Percentiles rank a stretch among this genome's conserved stretches.
phyloP scores from a whole-genome alignment of 2,888 invertebrate genomes.

The Scaptomyza reducta region DNA sequence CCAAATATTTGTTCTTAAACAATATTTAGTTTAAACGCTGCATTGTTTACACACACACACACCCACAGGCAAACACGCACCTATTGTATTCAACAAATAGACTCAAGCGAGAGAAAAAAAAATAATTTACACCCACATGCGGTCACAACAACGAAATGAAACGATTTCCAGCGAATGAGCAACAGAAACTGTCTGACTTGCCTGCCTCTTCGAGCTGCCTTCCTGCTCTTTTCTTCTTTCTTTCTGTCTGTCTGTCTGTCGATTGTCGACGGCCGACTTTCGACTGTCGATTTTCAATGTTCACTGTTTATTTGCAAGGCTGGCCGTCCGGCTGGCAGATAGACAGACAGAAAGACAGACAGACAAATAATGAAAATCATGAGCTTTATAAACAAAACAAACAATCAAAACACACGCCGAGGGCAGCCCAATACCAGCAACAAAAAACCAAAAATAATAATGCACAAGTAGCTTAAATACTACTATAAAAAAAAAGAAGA shows the following conservation, averaged over 20 bases:
- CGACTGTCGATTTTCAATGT: constrained; percentile 56
- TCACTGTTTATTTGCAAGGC: constrained; percentile 65
- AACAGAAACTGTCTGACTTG: constrained; percentile 44
- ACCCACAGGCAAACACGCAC: constrained; percentile 35
- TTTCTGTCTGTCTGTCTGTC: constrained; percentile 42
- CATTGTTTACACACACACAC: constrained; percentile 70
- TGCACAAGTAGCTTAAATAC: background rate
- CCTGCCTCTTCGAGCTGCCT: constrained; percentile 9
- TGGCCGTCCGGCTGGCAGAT: constrained; percentile 7
- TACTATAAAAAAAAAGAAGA: background rate
- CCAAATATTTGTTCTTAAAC: constrained; percentile 78
- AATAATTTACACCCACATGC: constrained; percentile 41
- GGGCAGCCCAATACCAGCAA: constrained; percentile 13
- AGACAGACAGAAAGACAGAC: constrained; percentile 3
- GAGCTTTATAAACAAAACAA: constrained; percentile 79
- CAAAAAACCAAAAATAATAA: background rate
- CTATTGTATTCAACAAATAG: constrained; percentile 37
- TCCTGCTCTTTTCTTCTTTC: constrained; percentile 9
- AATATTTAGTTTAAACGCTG: constrained; percentile 77
- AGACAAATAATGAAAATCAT: constrained; percentile 66
- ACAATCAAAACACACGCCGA: constrained; percentile 68
- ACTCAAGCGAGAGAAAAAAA: constrained; percentile 20
- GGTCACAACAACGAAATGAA: constrained; percentile 9
- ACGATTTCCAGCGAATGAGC: constrained; percentile 38
- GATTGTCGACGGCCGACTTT: constrained; percentile 46